These are phyloP conservation scores for Drosophila lacicola DNA, from an alignment of 2,888 invertebrate genomes.

Conservation along the genomic window DNA sequence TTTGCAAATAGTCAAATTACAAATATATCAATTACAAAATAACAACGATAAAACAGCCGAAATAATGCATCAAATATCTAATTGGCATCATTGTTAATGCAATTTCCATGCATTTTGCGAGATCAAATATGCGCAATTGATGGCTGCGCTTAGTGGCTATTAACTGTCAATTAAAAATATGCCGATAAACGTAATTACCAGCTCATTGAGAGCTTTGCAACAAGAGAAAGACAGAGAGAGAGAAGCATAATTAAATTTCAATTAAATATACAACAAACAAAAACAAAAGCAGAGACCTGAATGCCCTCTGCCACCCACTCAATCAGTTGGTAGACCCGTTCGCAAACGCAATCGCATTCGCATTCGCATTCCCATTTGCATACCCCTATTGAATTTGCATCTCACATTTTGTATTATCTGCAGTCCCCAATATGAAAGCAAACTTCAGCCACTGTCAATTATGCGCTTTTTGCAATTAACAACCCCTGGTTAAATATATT, in stretches of 20 bases:
- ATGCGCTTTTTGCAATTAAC: slow-evolving; percentile 74
- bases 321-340: slow-evolving; percentile 4
- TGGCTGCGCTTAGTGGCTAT: slow-evolving; percentile 54
- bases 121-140: slow-evolving; percentile 45
- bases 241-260: slow-evolving; percentile 76
- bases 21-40: not conserved
- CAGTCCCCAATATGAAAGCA: slow-evolving; percentile 29
- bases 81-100: slow-evolving; percentile 12
- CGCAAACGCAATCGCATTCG: slow-evolving; percentile 12
- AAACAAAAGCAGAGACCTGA: slow-evolving; percentile 53
- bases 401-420: slow-evolving; percentile 59
- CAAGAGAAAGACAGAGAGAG: slow-evolving; percentile 9
- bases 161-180: slow-evolving; percentile 71
- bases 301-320: slow-evolving; percentile 11
- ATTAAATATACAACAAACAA: slow-evolving; percentile 57
- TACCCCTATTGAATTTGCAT: slow-evolving; percentile 9
- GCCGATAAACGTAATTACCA: slow-evolving; percentile 64
- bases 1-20: not conserved
- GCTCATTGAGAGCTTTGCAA: slow-evolving; percentile 36
- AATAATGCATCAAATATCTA: not conserved
- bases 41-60: not conserved
- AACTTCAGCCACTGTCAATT: slow-evolving; percentile 70
- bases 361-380: slow-evolving; percentile 12
- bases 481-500: slow-evolving; percentile 45
- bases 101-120: slow-evolving; percentile 8